These are phyloP conservation scores for Sander lucioperca DNA, from an alignment of 2,113 vertebrate species.

Conservation along the genomic window DNA sequence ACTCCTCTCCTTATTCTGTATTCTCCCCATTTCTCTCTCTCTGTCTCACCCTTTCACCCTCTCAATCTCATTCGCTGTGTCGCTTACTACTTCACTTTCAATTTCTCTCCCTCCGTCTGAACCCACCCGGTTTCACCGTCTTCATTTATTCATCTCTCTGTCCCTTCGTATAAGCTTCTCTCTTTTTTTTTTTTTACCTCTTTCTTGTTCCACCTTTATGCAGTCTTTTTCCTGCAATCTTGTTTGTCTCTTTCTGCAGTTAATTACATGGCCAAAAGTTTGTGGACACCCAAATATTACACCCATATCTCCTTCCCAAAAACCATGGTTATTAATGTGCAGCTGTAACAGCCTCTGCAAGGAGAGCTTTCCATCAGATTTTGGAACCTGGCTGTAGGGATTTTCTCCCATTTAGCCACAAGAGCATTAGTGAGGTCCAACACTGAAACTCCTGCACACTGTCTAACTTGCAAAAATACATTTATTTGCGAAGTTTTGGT, in stretches of 20 bases:
- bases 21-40: constrained; percentile 4
- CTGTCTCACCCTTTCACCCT: constrained; percentile 22
- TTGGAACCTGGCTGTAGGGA: no score
- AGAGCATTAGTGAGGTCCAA: no score
- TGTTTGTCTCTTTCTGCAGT: constrained; percentile 3
- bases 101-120: constrained; percentile 57
- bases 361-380: no score
- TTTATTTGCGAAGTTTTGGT: no score
- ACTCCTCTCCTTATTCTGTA: constrained; percentile 8
- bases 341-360: no score
- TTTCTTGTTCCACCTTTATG: neutral
- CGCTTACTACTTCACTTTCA: constrained; percentile 68
- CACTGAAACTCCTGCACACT: no score
- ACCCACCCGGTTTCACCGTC: constrained; percentile 15
- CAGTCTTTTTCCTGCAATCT: neutral
- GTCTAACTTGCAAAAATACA: no score
- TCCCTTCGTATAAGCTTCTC: neutral
- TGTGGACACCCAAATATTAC: neutral
- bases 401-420: no score
- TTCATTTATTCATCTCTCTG: constrained; percentile 60
- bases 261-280: constrained; percentile 4
- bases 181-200: neutral
- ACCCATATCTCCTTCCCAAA: no score
- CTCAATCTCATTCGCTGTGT: constrained; percentile 36
- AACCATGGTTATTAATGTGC: no score